phyloP scores from a whole-genome alignment of 2,797 vertebrate species.

The Ataeniobius toweri region DNA sequence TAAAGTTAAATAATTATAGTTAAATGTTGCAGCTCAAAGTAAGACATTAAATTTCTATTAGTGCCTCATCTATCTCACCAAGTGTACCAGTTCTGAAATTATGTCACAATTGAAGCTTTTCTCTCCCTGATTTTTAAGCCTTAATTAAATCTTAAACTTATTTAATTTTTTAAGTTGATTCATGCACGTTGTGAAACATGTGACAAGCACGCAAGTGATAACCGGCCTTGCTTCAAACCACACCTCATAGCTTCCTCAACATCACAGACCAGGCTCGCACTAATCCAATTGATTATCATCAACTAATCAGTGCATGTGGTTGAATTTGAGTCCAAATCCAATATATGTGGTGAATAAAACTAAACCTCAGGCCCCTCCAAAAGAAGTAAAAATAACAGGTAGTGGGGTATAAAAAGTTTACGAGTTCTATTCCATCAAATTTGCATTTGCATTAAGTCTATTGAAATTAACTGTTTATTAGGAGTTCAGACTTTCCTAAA shows the following conservation, averaged over 20 bases:
- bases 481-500: neutral
- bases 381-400: neutral
- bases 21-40: neutral
- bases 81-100: conserved; percentile 21
- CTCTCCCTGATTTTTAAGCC: conserved; percentile 14
- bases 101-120: conserved; percentile 38
- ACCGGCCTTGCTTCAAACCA: conserved; percentile 24
- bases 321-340: conserved; percentile 61
- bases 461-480: neutral
- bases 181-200: conserved; percentile 61
- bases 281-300: conserved; percentile 63
- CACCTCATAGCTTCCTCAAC: conserved; percentile 38
- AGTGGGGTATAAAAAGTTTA: conserved; percentile 1
- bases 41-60: conserved; percentile 10
- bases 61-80: conserved; percentile 3
- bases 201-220: conserved; percentile 41
- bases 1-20: neutral
- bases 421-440: conserved; percentile 25
- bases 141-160: conserved; percentile 53
- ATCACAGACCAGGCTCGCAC: conserved; percentile 22
- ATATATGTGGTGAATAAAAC: conserved; percentile 41
- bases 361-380: too few species aligned
- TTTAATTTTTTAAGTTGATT: conserved; percentile 58
- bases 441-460: neutral
- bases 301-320: conserved; percentile 55